These are phyloP conservation scores for Microplitis manilae DNA, from an alignment of 2,888 invertebrate species.

Conservation along the genomic window DNA sequence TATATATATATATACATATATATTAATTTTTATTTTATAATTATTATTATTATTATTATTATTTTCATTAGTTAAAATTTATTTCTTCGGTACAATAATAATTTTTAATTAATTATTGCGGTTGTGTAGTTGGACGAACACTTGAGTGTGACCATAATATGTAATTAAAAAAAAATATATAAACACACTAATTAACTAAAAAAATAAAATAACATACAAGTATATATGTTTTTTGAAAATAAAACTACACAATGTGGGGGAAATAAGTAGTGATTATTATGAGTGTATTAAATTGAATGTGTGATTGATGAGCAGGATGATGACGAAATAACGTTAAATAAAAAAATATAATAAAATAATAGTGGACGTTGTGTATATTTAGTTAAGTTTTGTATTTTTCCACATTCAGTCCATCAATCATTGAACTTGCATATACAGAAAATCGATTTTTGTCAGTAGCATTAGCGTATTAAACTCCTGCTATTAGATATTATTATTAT, in stretches of 20 bases:
- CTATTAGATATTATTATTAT: slow-evolving; percentile 58
- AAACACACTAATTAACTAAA: slow-evolving; percentile 53
- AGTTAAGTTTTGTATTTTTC: slow-evolving; percentile 72
- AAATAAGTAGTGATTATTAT: not conserved
- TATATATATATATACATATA: not conserved
- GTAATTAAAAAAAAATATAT: slow-evolving; percentile 60
- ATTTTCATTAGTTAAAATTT: not conserved
- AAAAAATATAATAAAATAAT: slow-evolving; percentile 41
- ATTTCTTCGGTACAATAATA: not conserved
- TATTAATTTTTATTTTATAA: not conserved
- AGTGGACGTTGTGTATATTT: slow-evolving; percentile 65
- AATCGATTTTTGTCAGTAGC: slow-evolving; percentile 50
- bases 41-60: not conserved
- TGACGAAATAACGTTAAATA: slow-evolving; percentile 40
- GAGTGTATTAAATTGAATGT: slow-evolving; percentile 43
- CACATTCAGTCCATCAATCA: slow-evolving; percentile 69
- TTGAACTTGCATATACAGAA: slow-evolving; percentile 60
- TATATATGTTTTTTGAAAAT: not conserved
- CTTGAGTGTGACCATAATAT: slow-evolving; percentile 65
- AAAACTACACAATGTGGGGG: slow-evolving; percentile 15
- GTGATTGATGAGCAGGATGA: slow-evolving; percentile 45
- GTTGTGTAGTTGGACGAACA: slow-evolving; percentile 64
- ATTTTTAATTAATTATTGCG: slow-evolving; percentile 33
- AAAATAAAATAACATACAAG: not conserved
- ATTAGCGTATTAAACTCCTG: slow-evolving; percentile 46